Conservation (phyloP, 2,888 invertebrate genomes). For the Agriopis aurantiaria region DNA sequence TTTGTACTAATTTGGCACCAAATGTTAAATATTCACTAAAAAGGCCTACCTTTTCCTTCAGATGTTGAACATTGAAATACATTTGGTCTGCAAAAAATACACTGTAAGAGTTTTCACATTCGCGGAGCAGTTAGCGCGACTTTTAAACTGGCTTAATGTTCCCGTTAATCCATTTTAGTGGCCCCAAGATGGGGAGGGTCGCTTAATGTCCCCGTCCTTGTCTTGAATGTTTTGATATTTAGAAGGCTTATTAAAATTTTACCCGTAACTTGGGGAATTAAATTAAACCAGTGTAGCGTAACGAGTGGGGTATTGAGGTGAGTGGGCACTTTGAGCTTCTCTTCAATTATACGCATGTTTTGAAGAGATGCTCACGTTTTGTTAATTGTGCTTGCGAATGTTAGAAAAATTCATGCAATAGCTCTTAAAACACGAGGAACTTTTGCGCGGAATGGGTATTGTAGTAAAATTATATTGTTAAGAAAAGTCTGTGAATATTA, state of each 20-base stretch:
- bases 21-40: not conserved
- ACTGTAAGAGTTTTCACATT: slow-evolving; percentile 47
- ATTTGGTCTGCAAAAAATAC: slow-evolving; percentile 19
- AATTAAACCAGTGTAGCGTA: slow-evolving; percentile 51
- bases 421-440: not conserved
- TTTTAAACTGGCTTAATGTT: slow-evolving; percentile 51
- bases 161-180: slow-evolving; percentile 57
- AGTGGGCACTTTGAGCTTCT: slow-evolving; percentile 25
- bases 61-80: slow-evolving; percentile 13
- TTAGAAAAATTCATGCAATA: not conserved
- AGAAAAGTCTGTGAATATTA: too few relatives aligned
- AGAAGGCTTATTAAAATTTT: slow-evolving; percentile 68
- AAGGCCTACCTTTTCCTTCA: not conserved
- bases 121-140: slow-evolving; percentile 46
- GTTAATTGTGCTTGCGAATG: slow-evolving; percentile 3
- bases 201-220: slow-evolving; percentile 38
- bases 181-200: slow-evolving; percentile 51
- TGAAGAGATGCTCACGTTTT: slow-evolving; percentile 10
- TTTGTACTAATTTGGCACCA: not conserved
- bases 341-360: slow-evolving; percentile 28
- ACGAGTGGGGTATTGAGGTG: slow-evolving; percentile 32
- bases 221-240: slow-evolving; percentile 68
- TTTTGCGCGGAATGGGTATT: not conserved
- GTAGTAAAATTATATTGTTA: too few relatives aligned
- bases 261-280: slow-evolving; percentile 63